These are phyloP conservation scores for Xylophagus ater DNA, from an alignment of 2,888 invertebrate species.

Conservation along the genomic window DNA sequence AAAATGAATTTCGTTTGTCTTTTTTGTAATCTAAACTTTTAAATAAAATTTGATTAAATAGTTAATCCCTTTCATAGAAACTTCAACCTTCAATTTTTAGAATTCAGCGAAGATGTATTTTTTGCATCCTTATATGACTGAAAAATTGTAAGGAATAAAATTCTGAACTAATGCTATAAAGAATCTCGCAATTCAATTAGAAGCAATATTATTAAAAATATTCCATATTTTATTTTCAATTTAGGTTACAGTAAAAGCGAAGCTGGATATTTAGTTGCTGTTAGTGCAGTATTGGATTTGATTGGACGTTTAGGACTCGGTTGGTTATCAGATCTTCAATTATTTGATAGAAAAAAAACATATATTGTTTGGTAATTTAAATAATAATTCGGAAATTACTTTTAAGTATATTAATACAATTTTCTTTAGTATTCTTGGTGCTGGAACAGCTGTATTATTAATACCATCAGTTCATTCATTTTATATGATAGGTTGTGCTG, in stretches of 20 bases:
- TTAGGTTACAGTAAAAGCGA: conserved; percentile 38
- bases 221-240: background rate
- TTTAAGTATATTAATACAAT: conserved; percentile 3
- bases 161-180: no score
- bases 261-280: conserved; percentile 58
- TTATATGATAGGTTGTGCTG: conserved; percentile 53
- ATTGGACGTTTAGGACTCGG: conserved; percentile 61
- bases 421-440: conserved; percentile 50
- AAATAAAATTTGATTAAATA: no score
- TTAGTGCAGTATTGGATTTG: conserved; percentile 61
- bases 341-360: conserved; percentile 59
- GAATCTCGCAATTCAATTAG: no score
- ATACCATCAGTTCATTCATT: conserved; percentile 55
- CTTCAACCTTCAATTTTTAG: no score
- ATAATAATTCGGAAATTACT: conserved; percentile 3
- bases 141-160: no score
- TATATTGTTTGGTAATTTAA: conserved; percentile 53
- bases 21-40: no score
- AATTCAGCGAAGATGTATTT: no score
- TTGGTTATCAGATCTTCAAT: conserved; percentile 58
- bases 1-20: no score
- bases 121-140: no score
- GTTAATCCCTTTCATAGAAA: no score
- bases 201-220: no score
- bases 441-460: conserved; percentile 54